A percentile compares a stretch with the other conserved stretches of the same genome.
Conservation (phyloP, 2,888 invertebrate species). For the Eupithecia tripunctaria region DNA sequence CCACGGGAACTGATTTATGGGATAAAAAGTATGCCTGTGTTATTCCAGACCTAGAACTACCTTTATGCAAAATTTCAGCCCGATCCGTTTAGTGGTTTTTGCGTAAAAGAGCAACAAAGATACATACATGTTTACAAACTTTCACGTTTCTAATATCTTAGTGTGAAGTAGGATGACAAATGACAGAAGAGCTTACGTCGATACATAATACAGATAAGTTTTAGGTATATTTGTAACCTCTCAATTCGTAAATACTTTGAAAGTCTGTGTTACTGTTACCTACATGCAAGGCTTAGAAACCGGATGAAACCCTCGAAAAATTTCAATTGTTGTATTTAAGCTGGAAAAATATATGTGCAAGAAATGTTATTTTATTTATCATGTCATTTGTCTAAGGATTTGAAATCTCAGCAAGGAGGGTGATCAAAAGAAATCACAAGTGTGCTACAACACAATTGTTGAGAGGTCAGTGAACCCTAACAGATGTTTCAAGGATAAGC, state of each 20-base stretch:
- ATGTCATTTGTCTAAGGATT: slow-evolving; percentile 6
- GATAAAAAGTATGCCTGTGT: too few species aligned
- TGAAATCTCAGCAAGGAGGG: slow-evolving; percentile 4
- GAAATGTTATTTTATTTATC: slow-evolving; percentile 3
- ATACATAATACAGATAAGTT: neutral
- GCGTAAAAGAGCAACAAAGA: too few species aligned
- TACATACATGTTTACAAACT: too few species aligned
- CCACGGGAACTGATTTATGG: too few species aligned
- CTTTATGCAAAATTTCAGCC: too few species aligned
- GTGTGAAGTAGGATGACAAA: too few species aligned
- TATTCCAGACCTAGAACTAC: too few species aligned
- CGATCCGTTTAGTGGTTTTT: too few species aligned
- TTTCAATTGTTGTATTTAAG: neutral
- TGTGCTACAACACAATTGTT: slow-evolving; percentile 16
- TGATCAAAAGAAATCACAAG: slow-evolving; percentile 13
- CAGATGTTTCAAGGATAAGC: neutral
- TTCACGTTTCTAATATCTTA: too few species aligned
- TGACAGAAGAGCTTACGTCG: too few species aligned
- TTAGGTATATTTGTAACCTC: neutral
- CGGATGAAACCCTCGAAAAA: neutral
- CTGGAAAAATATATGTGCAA: neutral
- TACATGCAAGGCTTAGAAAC: neutral
- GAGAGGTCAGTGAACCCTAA: slow-evolving; percentile 9
- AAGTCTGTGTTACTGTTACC: neutral
- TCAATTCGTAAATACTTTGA: neutral